Evolutionary conservation across 2,113 vertebrate species (phyloP).

Genomic region (Crotalus helleri): DNA sequence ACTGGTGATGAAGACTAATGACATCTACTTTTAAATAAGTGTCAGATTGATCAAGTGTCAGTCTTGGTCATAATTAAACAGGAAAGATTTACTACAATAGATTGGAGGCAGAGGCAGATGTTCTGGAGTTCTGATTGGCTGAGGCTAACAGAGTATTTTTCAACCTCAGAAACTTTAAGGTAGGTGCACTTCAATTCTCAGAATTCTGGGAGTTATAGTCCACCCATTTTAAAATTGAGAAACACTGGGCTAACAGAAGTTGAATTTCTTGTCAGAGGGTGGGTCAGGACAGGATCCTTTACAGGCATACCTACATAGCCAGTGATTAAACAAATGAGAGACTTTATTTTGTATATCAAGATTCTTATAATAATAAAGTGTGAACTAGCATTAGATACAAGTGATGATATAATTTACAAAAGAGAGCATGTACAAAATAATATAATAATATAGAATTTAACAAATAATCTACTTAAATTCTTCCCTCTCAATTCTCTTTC

Average conservation of each 20-base stretch:
- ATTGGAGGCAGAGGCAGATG: not conserved
- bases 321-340: not conserved
- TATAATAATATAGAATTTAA: not conserved
- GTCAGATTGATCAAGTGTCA: not conserved
- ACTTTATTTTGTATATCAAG: not conserved
- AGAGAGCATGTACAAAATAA: not conserved
- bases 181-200: not conserved
- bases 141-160: not conserved
- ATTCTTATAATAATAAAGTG: not conserved
- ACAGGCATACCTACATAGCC: not conserved
- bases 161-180: not conserved
- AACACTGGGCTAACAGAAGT: not conserved
- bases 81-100: not conserved
- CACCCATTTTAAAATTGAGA: not conserved
- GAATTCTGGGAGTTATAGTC: not conserved
- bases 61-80: not conserved
- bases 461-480: not conserved
- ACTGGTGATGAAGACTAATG: conserved; percentile 26
- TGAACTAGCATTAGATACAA: not conserved
- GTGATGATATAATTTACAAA: not conserved
- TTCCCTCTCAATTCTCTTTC: not conserved
- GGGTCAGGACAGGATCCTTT: not conserved
- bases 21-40: not conserved
- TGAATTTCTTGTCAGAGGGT: not conserved
- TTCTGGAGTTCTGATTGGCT: not conserved